phyloP scores from a whole-genome alignment of 2,113 vertebrate species.

The Silurus asotus region DNA sequence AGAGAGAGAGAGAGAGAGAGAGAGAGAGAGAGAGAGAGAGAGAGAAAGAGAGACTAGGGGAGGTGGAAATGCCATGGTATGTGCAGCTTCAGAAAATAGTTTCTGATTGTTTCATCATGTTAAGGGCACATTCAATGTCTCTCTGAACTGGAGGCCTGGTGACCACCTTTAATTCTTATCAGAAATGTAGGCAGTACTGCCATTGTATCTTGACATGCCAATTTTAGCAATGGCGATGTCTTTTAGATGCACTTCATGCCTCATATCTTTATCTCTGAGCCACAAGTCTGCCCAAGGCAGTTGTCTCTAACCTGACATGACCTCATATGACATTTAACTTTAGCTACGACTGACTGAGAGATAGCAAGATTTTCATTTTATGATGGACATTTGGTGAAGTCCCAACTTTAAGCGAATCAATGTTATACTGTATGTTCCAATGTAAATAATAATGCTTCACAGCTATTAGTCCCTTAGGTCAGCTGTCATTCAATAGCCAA shows the following conservation, averaged over 20 bases:
- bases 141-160: not conserved
- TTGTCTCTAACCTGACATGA: not conserved
- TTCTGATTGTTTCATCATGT: constrained; percentile 50
- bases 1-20: constrained; percentile 54
- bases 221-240: not conserved
- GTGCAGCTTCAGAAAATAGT: constrained; percentile 48
- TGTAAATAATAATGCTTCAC: too few relatives aligned
- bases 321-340: constrained; percentile 13
- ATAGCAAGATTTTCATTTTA: not conserved
- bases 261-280: constrained; percentile 3
- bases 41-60: constrained; percentile 53
- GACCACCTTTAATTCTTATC: constrained; percentile 3
- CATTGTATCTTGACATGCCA: not conserved
- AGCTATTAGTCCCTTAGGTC: too few relatives aligned
- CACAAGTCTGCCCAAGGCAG: not conserved
- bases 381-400: not conserved
- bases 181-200: not conserved
- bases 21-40: constrained; percentile 44
- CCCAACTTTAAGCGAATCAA: too few relatives aligned
- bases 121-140: not conserved
- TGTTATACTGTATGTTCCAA: too few relatives aligned
- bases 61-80: constrained; percentile 52
- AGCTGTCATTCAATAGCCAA: too few relatives aligned
- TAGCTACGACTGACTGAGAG: not conserved
- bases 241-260: not conserved